Evolutionary conservation across 2,888 invertebrate species (phyloP).

Genomic region (Euphydryas editha): DNA sequence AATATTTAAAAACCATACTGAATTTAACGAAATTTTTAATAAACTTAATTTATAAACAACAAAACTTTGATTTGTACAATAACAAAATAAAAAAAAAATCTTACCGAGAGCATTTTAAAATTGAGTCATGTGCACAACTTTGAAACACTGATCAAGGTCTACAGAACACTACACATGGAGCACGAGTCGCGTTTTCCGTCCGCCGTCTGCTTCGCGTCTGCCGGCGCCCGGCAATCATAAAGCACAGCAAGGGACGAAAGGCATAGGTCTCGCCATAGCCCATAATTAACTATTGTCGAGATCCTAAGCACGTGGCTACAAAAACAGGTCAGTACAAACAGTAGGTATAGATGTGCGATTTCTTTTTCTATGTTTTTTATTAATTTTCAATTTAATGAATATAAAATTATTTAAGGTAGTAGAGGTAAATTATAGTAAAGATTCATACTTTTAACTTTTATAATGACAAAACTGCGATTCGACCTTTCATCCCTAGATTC

Average conservation of each 20-base stretch:
- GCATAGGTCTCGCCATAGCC: conserved; percentile 28
- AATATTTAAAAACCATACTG: too few relatives aligned
- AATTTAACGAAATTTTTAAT: too few relatives aligned
- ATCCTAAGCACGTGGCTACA: conserved; percentile 13
- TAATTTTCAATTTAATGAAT: not conserved
- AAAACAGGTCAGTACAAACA: conserved; percentile 10
- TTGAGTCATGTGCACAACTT: conserved; percentile 26
- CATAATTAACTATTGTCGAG: conserved; percentile 30
- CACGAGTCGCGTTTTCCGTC: conserved; percentile 58
- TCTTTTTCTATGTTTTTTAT: not conserved
- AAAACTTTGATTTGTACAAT: too few relatives aligned
- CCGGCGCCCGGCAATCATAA: conserved; percentile 43
- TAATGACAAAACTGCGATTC: too few relatives aligned
- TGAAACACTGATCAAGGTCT: conserved; percentile 30
- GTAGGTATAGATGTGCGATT: not conserved
- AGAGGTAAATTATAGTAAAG: too few relatives aligned
- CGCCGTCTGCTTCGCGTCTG: conserved; percentile 70
- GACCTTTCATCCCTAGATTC: too few relatives aligned
- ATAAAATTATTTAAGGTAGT: too few relatives aligned
- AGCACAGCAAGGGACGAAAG: conserved; percentile 40
- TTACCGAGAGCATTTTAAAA: conserved; percentile 49
- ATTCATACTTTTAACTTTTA: too few relatives aligned
- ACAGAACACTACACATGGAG: conserved; percentile 41
- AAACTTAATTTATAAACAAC: not conserved
- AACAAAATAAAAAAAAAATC: conserved; percentile 21